These are phyloP conservation scores for Tichodroma muraria DNA, from an alignment of 2,113 vertebrate genomes.

Conservation along the genomic window DNA sequence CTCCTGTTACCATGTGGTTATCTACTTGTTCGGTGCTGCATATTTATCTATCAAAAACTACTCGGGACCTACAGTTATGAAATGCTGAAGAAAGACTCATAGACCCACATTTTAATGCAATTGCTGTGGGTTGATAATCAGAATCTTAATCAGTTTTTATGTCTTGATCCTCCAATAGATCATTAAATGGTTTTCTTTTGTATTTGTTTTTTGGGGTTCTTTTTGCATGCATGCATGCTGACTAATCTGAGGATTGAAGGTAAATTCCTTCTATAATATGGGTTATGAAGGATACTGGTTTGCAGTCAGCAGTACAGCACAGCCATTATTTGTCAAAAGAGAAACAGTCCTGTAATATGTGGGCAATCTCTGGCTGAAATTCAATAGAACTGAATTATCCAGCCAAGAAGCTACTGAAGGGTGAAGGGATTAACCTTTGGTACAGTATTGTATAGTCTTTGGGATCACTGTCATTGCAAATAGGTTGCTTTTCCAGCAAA, in stretches of 20 bases:
- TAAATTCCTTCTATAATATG: neutral
- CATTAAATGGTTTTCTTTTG: neutral
- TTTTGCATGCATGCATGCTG: neutral
- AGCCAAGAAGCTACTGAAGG: neutral
- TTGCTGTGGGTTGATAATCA: neutral
- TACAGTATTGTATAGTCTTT: neutral
- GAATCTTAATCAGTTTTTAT: neutral
- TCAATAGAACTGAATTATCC: neutral
- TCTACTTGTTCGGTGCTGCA: neutral
- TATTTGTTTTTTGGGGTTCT: too few species aligned
- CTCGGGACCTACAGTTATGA: neutral
- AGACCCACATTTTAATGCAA: neutral
- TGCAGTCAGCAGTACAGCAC: neutral
- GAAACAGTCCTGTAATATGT: neutral
- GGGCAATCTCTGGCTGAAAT: neutral
- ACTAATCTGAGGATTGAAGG: neutral
- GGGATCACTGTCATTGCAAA: neutral
- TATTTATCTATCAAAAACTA: neutral
- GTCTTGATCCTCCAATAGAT: neutral
- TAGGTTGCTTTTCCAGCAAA: neutral
- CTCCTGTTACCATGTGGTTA: neutral
- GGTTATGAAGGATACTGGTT: neutral
- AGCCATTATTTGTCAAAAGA: constrained; percentile 1
- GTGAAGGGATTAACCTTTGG: neutral
- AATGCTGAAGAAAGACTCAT: neutral